These are phyloP conservation scores for Octonoba sinensis DNA, from an alignment of 2,888 invertebrate species.

Conservation along the genomic window DNA sequence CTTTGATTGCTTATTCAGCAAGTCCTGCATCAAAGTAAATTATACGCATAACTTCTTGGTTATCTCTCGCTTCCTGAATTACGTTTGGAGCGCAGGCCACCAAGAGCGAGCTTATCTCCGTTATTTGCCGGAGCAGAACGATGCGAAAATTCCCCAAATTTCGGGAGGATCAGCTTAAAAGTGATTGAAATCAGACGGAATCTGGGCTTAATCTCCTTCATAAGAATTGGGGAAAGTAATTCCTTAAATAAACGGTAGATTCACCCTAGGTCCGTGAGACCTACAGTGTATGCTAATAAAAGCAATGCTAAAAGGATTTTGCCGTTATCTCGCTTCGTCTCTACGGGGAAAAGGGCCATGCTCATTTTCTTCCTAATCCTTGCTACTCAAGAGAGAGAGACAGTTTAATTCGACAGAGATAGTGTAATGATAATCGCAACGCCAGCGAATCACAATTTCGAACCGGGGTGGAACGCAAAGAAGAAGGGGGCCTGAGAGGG, in stretches of 20 bases:
- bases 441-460: conserved; percentile 47
- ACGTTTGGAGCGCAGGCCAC: neutral
- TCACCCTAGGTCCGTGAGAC: conserved; percentile 9
- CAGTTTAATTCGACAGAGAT: conserved; percentile 62
- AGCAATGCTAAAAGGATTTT: conserved; percentile 32
- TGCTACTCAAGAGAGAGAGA: conserved; percentile 49
- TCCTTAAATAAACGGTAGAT: conserved; percentile 57
- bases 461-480: neutral
- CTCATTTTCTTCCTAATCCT: conserved; percentile 61
- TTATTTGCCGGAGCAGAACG: conserved; percentile 10
- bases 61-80: conserved; percentile 7
- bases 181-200: conserved; percentile 56
- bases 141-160: conserved; percentile 1
- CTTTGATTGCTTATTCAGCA: too few relatives aligned
- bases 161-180: conserved; percentile 36
- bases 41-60: neutral
- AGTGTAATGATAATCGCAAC: conserved; percentile 62
- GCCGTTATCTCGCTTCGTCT: conserved; percentile 39
- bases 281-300: conserved; percentile 53
- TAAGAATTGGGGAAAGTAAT: conserved; percentile 53
- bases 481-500: conserved; percentile 2
- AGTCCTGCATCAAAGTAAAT: too few relatives aligned
- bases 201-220: conserved; percentile 43
- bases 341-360: conserved; percentile 5
- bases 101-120: neutral